Conservation (phyloP, 2,113 vertebrate genomes). For the Rhea pennata region DNA sequence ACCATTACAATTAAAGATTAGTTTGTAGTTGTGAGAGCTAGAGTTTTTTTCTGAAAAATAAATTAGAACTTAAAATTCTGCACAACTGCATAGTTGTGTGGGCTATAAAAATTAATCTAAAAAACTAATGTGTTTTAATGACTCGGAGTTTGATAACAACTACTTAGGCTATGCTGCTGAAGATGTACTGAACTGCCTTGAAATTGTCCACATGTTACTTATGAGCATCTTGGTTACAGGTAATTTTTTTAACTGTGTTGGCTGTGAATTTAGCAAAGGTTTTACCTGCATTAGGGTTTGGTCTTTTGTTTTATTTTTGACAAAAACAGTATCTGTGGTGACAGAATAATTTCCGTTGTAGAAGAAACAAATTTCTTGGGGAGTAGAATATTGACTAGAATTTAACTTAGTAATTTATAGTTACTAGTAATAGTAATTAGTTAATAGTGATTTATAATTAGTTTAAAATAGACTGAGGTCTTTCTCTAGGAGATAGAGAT, state of each 20-base stretch:
- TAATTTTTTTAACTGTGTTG: neutral
- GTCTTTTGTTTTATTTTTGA: neutral
- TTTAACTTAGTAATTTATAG: neutral
- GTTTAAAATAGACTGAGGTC: neutral
- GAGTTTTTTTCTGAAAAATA: neutral
- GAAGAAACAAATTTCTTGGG: neutral
- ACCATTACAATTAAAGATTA: neutral
- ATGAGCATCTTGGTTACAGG: neutral
- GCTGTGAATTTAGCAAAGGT: neutral
- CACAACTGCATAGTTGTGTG: neutral
- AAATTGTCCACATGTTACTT: neutral
- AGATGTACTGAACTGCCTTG: neutral
- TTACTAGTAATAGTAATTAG: too few relatives aligned
- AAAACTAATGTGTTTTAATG: neutral
- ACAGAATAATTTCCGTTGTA: rapidly evolving
- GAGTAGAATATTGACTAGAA: neutral
- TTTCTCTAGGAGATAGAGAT: neutral
- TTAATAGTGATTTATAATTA: neutral
- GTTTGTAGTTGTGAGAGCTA: neutral
- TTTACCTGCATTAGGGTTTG: neutral
- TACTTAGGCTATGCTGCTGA: neutral
- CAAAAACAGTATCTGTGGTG: neutral
- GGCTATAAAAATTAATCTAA: neutral
- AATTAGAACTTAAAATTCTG: neutral
- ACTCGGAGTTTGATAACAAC: neutral